Base-by-base conservation (phyloP, 2,797 vertebrate species). In the Odontamblyopus rebecca region DNA sequence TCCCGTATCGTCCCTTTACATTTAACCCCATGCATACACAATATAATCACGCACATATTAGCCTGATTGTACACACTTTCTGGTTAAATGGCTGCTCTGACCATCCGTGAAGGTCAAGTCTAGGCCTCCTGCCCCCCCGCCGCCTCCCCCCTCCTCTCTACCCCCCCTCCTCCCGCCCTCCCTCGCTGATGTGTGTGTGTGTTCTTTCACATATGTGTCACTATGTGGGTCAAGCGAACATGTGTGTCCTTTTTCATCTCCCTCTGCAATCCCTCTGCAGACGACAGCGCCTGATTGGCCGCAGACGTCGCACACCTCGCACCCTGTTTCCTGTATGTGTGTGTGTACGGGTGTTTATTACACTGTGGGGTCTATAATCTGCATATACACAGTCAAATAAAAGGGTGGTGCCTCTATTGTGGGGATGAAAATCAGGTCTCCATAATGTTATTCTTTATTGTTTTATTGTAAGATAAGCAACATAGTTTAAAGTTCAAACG, bases 161-260 rank as follows among this genome's bases (percentile, higher is more conserved):
- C 59, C 18, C 29, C 23, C 56, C 11, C 59, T 23, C 54, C 3
- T 16, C 2, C 30, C 30, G 2, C 18, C 51, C 56, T 26, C 56
- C 26, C 26, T 23, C 59, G 30, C 5, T 5, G 32, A 38, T 15
- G 61, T 69, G 63, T 51, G 63, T 51, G 50, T 73, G 67, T 78
- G 69, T 75, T 65, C 72, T 32, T 67, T 67, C 63, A 61, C 27
- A 54, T 59, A 35, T 32, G 16, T 61, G 65, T 70, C 77, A 78
- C 26, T 44, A 76, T 84, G 59, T 86, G 80, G 81, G 82, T 82
- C 81, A 79, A 48, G 66, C 61, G 44, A 70, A 72, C 54, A 18
- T 29, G 69, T 6, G 63, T 18, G 56, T 73, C 23, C 70, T 50
- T 32, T 78, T 77, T 44, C 59, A 69, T 76, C 72, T 65, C 44